phyloP scores from a whole-genome alignment of 2,113 vertebrate genomes.

The Probosciger aterrimus region DNA sequence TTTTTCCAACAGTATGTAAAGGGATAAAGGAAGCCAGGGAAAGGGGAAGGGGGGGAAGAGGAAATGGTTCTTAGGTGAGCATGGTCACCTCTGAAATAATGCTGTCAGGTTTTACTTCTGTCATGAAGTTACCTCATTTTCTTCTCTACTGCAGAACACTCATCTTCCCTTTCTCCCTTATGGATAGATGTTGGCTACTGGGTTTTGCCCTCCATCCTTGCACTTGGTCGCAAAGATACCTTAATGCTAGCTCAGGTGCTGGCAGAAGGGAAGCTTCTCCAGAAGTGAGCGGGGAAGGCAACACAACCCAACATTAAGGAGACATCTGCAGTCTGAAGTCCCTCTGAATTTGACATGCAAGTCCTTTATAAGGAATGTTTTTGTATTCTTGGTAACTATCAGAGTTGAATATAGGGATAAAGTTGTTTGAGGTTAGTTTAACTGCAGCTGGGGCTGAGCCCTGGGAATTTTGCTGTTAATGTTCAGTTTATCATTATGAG shows the following conservation, averaged over 20 bases:
- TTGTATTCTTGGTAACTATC: slow-evolving; percentile 15
- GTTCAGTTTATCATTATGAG: neutral
- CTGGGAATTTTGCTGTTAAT: neutral
- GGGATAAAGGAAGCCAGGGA: neutral
- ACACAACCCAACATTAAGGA: neutral
- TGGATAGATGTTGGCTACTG: neutral
- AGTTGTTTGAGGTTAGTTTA: neutral
- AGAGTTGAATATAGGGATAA: slow-evolving; percentile 11
- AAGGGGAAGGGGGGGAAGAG: neutral
- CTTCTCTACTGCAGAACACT: neutral
- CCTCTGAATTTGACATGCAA: neutral
- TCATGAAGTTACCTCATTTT: slow-evolving; percentile 42
- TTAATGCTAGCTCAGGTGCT: neutral
- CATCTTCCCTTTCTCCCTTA: neutral
- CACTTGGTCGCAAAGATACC: neutral
- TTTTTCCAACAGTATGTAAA: neutral
- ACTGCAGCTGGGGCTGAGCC: slow-evolving; percentile 36
- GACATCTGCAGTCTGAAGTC: neutral
- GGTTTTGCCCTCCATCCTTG: neutral
- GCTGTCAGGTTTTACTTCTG: neutral
- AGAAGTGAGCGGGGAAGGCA: neutral
- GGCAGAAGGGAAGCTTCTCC: neutral
- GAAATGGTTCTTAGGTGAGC: neutral
- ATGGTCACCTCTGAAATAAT: neutral
- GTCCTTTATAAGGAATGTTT: slow-evolving; percentile 45